Percentiles rank a stretch among this genome's conserved stretches.
Conservation (phyloP, 1,140 invertebrate genomes). For the Episyrphus balteatus region DNA sequence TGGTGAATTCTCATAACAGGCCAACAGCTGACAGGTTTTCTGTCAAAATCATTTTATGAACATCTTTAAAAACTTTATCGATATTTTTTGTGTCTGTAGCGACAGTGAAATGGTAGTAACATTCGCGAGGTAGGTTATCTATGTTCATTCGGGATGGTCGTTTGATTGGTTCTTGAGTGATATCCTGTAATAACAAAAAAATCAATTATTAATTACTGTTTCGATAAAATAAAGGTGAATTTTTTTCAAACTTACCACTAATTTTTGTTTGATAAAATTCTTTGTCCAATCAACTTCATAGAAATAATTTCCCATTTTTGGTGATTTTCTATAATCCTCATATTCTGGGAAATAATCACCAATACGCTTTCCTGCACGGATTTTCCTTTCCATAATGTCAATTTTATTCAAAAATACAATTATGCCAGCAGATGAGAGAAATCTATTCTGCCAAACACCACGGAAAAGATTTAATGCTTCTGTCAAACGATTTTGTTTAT, state of each 20-base stretch:
- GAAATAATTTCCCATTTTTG: constrained; percentile 36
- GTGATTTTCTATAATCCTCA: constrained; percentile 37
- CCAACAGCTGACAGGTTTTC: constrained; percentile 42
- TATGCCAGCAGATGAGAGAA: constrained; percentile 57
- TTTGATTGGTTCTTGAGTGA: constrained; percentile 29
- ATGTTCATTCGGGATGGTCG: constrained; percentile 27
- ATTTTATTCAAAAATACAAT: constrained; percentile 78
- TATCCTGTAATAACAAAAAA: constrained; percentile 11
- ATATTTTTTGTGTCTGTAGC: constrained; percentile 65
- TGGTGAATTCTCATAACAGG: constrained; percentile 14
- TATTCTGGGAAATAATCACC: constrained; percentile 56
- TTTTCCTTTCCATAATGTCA: constrained; percentile 61
- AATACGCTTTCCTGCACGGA: constrained; percentile 50
- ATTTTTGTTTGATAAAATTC: constrained; percentile 55
- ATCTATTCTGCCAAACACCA: constrained; percentile 68
- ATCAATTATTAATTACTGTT: background rate
- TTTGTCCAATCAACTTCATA: constrained; percentile 54
- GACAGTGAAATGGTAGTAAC: constrained; percentile 60
- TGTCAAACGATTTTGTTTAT: constrained; percentile 52
- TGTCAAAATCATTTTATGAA: constrained; percentile 58
- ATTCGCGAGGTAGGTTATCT: constrained; percentile 37
- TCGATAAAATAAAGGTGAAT: background rate
- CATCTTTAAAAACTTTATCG: constrained; percentile 55
- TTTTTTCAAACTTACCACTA: constrained; percentile 41
- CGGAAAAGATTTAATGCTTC: constrained; percentile 62